Base-by-base conservation (phyloP, 2,113 vertebrate species). In the Sula dactylatra region DNA sequence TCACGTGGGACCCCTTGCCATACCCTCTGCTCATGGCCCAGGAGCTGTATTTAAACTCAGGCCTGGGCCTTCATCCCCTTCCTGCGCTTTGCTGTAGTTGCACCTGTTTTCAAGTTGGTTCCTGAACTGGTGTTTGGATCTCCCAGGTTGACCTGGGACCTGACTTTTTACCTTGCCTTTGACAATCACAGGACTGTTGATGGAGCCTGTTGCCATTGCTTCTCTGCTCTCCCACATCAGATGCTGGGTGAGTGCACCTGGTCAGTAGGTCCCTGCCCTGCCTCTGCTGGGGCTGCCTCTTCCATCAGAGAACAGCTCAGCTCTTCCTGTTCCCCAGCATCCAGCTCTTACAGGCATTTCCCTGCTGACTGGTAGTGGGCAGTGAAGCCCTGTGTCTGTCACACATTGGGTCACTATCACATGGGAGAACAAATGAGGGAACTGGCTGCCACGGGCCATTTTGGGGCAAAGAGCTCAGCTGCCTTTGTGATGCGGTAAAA, bases 131-230 rank as follows among this genome's bases (percentile, higher is more conserved):
- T 71, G 9, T 67, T 81, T 86, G 49, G 22, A n/a, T 70, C 83
- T 86, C n/a, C 13, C 44, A 83, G 25, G 17, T 1, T 93, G 38
- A 55, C 29, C 47, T 72, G 59, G 56, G 71, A 40, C 47, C 42
- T 66, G 42, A 22, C 15, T 54, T 62, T 19, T 61, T 62, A 24
- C 21, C 13, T 72, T 38, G 56, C 49, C 59, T 84, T 84, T 86
- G 58, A 32, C 0, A 0, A 13, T 38, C 22, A 20, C 0, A 3
- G 59, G 16, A 22, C 34, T 61, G 44, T 24, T 59, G 61, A 26
- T n/a, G 54, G 66, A 67, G 4, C 13, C 31, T 49, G 25, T 49
- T 87, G 52, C n/a, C 13, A 32, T 64, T n/a, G 13, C 31, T 15
- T 47, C 17, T 71, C 40, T 80, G 66, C 58, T 81, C 31, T 32